Conservation (phyloP, 2,888 invertebrate species). For the Calephelis perditalis region DNA sequence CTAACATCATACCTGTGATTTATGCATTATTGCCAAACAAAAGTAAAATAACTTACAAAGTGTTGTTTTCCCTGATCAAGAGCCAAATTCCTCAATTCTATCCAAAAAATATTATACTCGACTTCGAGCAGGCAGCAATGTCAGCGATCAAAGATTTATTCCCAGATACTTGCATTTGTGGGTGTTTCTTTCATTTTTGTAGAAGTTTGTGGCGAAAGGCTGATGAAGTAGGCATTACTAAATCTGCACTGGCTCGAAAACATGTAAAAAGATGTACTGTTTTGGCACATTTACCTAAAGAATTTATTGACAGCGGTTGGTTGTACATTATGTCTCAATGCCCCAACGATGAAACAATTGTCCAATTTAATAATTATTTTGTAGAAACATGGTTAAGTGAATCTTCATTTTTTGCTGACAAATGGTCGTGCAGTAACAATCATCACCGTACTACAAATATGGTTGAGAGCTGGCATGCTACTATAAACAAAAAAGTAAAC, state of each 20-base stretch:
- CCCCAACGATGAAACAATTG: slow-evolving; percentile 19
- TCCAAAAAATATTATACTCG: slow-evolving; percentile 1
- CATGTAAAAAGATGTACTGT: slow-evolving; percentile 19
- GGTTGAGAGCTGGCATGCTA: slow-evolving; percentile 23
- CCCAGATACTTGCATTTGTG: slow-evolving; percentile 6
- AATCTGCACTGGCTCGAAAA: slow-evolving; percentile 13
- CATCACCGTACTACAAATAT: slow-evolving; percentile 23
- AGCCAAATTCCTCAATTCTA: not conserved
- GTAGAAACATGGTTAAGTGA: slow-evolving; percentile 21
- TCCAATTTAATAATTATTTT: slow-evolving; percentile 21
- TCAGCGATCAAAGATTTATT: not conserved
- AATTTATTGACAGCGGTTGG: slow-evolving; percentile 22
- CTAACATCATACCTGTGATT: no score
- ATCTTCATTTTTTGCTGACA: slow-evolving; percentile 19
- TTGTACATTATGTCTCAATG: slow-evolving; percentile 23
- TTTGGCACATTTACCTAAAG: slow-evolving; percentile 22
- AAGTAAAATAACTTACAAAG: no score
- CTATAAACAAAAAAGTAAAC: slow-evolving; percentile 23
- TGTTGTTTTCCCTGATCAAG: no score
- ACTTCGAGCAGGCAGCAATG: slow-evolving; percentile 4
- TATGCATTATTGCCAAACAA: no score
- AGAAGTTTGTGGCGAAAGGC: slow-evolving; percentile 6
- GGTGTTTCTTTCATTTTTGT: slow-evolving; percentile 6
- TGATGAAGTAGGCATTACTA: slow-evolving; percentile 6
- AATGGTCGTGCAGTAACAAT: slow-evolving; percentile 22